Percentiles rank a stretch among this genome's conserved stretches.
phyloP scores from a whole-genome alignment of 2,888 invertebrate species.

The Brachyopa scutellaris region DNA sequence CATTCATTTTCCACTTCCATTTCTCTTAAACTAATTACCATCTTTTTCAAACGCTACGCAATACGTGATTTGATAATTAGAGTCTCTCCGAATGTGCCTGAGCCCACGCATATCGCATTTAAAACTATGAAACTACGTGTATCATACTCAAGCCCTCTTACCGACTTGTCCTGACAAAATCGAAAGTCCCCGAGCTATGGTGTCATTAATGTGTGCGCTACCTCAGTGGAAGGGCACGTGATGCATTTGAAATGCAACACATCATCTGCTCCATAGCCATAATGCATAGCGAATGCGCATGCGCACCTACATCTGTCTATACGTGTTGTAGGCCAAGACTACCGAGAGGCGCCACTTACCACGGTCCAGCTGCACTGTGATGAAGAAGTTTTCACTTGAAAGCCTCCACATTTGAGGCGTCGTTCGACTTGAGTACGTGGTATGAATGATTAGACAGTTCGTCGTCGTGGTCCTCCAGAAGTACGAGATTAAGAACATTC shows the following conservation, averaged over 20 bases:
- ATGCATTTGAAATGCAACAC: conserved; percentile 44
- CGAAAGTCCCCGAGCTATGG: conserved; percentile 24
- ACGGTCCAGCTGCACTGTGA: neutral
- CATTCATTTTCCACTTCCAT: neutral
- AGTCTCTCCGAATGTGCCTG: neutral
- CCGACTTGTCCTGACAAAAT: conserved; percentile 2
- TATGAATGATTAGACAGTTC: conserved; percentile 1
- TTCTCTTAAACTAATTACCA: neutral
- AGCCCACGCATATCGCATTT: neutral
- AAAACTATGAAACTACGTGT: neutral
- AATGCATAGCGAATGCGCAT: conserved; percentile 13
- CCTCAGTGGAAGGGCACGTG: conserved; percentile 34
- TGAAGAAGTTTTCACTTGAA: conserved; percentile 17
- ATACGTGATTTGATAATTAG: neutral
- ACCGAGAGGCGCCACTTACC: conserved; percentile 18
- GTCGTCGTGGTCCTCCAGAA: conserved; percentile 16
- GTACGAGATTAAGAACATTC: conserved; percentile 14
- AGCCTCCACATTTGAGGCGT: neutral
- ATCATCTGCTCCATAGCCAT: conserved; percentile 29
- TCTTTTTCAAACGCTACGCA: neutral
- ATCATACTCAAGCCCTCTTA: neutral
- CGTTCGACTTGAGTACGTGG: conserved; percentile 9
- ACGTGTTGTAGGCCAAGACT: conserved; percentile 18
- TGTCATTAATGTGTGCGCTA: neutral
- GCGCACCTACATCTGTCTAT: neutral